These are phyloP conservation scores for Bothrops alternatus DNA, from an alignment of 2,797 vertebrate species.

Conservation along the genomic window DNA sequence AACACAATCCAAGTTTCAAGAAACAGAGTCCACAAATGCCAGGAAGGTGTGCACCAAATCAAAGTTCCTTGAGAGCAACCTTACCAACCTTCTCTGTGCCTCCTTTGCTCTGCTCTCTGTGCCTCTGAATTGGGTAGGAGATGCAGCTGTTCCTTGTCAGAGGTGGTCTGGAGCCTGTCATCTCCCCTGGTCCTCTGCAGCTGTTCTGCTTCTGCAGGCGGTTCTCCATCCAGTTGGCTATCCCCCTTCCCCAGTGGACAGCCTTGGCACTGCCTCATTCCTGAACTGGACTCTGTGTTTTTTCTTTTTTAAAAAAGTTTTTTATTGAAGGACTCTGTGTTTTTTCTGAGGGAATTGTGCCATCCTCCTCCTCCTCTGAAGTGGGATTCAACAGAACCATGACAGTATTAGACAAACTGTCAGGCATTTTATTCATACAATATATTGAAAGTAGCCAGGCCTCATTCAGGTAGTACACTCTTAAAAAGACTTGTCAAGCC, in stretches of 20 bases:
- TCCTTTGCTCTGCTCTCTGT: not conserved
- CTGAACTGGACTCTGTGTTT: not conserved
- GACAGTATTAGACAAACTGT: not conserved
- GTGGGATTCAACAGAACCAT: not conserved
- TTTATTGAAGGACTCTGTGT: not conserved
- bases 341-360: not conserved
- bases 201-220: not conserved
- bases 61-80: not conserved
- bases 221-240: not conserved
- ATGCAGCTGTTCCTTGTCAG: not conserved
- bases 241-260: accelerated
- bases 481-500: not conserved
- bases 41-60: not conserved
- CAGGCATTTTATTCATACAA: not conserved
- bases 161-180: not conserved
- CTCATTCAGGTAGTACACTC: not conserved
- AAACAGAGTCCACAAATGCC: not conserved
- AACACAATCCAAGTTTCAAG: not conserved
- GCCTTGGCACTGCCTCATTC: not conserved
- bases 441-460: not conserved
- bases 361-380: not conserved
- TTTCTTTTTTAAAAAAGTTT: not conserved
- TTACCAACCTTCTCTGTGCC: not conserved
- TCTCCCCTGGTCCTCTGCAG: not conserved
- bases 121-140: not conserved